Base-by-base conservation (phyloP, 2,113 vertebrate species). In the Corythornis cristatus region DNA sequence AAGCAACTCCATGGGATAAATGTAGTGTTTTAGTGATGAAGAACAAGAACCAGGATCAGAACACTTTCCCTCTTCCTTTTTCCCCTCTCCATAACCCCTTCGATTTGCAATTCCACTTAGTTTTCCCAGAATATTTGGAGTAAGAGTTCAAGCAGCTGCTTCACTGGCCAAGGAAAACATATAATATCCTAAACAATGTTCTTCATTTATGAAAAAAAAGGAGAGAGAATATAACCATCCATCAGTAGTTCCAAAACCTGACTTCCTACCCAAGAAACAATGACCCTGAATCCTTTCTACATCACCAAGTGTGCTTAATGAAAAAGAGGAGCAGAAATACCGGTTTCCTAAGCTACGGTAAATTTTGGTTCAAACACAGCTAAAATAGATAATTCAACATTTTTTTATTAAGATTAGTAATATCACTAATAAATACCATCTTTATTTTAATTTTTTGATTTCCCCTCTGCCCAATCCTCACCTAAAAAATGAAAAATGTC, bases 21-120 rank as follows among this genome's bases (percentile, higher is more conserved):
- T 2, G 3, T 2, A 65, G 23, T 1, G 5, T 3, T 73, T 79
- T 43, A 40, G 40, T 28, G 50, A 33, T 0, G 0, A 57, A 93
- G 17, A 14, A 61, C 6, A 26, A 43, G 8, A 87, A 65, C 2
- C 46, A 48, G 17, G 46, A 48, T 10, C 46, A 48, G 46, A 22
- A 43, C 8, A 46, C 8, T 60, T 56, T 45, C 29, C 7, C 15
- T 66, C 31, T 43, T 62, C 28, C 28, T 70, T 37, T n/a, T 19
- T 1, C 7, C 15, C 6, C 3, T 29, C 23, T 31, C 21, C 7
- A 11, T 4, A 26, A 4, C 9, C 15, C 15, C 22, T 65, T 35
- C 58, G 67, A 51, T 33, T 42, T 3, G 0, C 2, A 5, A 50
- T 65, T 64, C 25, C 25, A 29, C 12, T 26, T 54, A 26, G 11